Evolutionary conservation across 2,888 invertebrate genomes (phyloP), one percentile per base, ranked within the genome.

Genomic region (Ectropis crepuscularia): DNA sequence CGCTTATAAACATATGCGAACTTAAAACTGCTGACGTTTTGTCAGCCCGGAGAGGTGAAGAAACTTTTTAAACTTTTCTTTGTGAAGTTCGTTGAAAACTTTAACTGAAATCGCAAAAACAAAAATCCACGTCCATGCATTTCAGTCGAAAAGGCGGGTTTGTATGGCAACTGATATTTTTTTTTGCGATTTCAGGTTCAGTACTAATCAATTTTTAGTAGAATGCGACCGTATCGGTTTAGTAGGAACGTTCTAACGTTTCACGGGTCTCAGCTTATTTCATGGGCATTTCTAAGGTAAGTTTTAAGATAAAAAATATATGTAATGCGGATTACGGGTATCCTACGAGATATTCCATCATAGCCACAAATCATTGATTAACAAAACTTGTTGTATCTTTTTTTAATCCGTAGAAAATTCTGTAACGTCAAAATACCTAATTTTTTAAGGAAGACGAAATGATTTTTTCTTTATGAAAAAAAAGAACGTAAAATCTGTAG

Each of bases 321-420:
- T 10, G 8, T 12, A 53, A 53, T 36, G 36, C 36, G 11, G 36
- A 43, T 43, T 37, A 36, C n/a, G 6, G 8, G 43, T 37, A 53
- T 37, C 36, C 36, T 53, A 45, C 6, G 37, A 53, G 16, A 8
- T 39, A 53, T 36, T 43, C 43, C 5, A 49, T 45, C 48, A 63
- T 41, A 63, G 53, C 50, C 55, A 39, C 48, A 49, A 41, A 53
- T 9, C n/a, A 43, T 6, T 43, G 11, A 16, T 28, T 12, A 39
- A 12, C 11, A 28, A n/a, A n/a, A n/a, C n/a, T n/a, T n/a, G n/a
- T n/a, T n/a, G n/a, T n/a, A 8, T 12, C 12, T 10, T 28, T 28
- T 28, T 28, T 28, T 28, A 28, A 28, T 28, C 16, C 16, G 16
- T 28, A 11, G 16, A 16, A 7, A 16, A 28, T 48, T 47, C 36